Evolutionary conservation across 2,888 invertebrate genomes (phyloP).

Genomic region (Prenolepis imparis): DNA sequence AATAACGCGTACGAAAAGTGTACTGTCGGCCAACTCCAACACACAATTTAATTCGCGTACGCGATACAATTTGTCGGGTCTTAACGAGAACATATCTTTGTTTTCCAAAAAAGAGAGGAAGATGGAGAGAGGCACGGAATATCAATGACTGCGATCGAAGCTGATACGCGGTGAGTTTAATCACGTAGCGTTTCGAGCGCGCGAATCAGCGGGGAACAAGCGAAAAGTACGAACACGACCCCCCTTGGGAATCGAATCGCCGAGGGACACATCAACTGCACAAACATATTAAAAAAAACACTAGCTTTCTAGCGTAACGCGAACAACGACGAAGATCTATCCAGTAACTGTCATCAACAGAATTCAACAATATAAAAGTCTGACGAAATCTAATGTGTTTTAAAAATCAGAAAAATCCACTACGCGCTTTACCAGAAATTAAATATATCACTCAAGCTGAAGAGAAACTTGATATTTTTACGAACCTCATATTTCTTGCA

Average conservation of each 20-base stretch:
- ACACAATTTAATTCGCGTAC: conserved; percentile 58
- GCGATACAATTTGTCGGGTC: conserved; percentile 59
- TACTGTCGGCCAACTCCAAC: conserved; percentile 46
- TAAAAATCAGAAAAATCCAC: neutral
- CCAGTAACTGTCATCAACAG: conserved; percentile 11
- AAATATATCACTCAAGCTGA: neutral
- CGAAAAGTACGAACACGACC: conserved; percentile 54
- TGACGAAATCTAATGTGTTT: neutral
- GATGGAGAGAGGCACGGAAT: conserved; percentile 47
- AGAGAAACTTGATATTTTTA: neutral
- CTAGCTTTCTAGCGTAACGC: neutral
- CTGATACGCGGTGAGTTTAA: conserved; percentile 60
- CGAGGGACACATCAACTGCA: conserved; percentile 41
- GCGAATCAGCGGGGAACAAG: conserved; percentile 50
- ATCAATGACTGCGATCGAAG: conserved; percentile 62
- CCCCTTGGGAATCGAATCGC: conserved; percentile 52
- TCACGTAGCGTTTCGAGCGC: conserved; percentile 57
- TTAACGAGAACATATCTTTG: conserved; percentile 59
- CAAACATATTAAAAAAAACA: conserved; percentile 46
- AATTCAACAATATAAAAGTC: conserved; percentile 8
- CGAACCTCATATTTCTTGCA: neutral
- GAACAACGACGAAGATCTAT: conserved; percentile 27
- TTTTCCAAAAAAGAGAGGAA: conserved; percentile 36
- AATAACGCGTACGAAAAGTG: conserved; percentile 27
- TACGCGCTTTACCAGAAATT: neutral